Conservation (phyloP, 1,140 invertebrate genomes). For the Tribolium castaneum region DNA sequence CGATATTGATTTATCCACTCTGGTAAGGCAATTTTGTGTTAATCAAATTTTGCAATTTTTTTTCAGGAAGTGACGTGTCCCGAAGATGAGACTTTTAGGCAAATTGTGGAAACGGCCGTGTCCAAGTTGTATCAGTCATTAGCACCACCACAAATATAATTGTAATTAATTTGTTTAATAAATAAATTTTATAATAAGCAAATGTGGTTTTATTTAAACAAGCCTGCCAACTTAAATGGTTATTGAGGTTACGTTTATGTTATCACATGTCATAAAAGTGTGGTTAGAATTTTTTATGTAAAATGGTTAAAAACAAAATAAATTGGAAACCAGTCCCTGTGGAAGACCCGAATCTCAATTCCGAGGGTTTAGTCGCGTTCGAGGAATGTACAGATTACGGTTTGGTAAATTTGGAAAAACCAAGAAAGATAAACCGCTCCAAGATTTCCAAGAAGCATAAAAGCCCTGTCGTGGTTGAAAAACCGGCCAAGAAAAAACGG, state of each 20-base stretch:
- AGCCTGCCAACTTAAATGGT: too few relatives aligned
- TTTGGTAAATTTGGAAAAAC: slow-evolving; percentile 58
- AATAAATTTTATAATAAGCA: too few relatives aligned
- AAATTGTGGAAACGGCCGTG: slow-evolving; percentile 88
- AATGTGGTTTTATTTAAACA: too few relatives aligned
- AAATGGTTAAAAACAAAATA: slow-evolving; percentile 24
- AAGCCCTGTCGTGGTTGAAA: not conserved
- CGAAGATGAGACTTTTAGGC: slow-evolving; percentile 84
- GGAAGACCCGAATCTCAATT: slow-evolving; percentile 65
- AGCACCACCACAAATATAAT: slow-evolving; percentile 69
- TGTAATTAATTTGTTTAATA: not conserved
- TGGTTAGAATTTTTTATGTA: not conserved
- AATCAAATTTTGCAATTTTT: slow-evolving; percentile 38
- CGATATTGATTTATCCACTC: slow-evolving; percentile 83
- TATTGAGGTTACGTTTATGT: not conserved
- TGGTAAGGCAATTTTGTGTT: slow-evolving; percentile 68
- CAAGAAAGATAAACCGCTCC: slow-evolving; percentile 28
- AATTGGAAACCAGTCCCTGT: slow-evolving; percentile 70
- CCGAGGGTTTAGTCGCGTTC: slow-evolving; percentile 71
- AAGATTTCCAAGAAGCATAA: not conserved
- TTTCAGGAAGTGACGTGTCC: slow-evolving; percentile 82
- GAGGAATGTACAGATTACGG: slow-evolving; percentile 73
- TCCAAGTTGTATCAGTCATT: slow-evolving; percentile 87
- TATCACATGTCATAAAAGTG: not conserved
- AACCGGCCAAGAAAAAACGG: slow-evolving; percentile 20